Conservation (phyloP, 1,140 invertebrate species). For the Leptinotarsa undecemlineata region DNA sequence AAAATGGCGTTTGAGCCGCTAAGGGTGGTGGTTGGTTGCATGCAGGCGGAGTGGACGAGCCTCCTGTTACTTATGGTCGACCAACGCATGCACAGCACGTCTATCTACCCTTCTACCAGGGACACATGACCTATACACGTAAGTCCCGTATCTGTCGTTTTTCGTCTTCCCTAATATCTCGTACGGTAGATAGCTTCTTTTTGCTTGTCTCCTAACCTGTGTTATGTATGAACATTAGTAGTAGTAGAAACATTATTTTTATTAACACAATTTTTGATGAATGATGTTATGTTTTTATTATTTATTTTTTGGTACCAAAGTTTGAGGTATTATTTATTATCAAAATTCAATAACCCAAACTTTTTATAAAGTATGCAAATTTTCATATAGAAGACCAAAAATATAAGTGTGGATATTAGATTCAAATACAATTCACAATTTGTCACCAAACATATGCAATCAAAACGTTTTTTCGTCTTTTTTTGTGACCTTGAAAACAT, state of each 20-base stretch:
- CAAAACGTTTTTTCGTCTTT: too few species aligned
- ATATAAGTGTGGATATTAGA: too few species aligned
- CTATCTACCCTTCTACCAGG: constrained; percentile 79
- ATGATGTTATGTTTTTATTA: constrained; percentile 1
- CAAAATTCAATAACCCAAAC: too few species aligned
- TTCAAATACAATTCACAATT: too few species aligned
- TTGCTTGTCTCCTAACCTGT: constrained; percentile 28
- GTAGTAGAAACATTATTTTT: too few species aligned
- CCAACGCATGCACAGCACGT: constrained; percentile 77
- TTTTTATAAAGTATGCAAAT: too few species aligned
- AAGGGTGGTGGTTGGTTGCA: constrained; percentile 52
- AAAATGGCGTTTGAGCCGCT: constrained; percentile 11
- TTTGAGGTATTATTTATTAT: too few species aligned
- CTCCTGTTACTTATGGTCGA: constrained; percentile 61
- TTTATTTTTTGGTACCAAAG: not conserved
- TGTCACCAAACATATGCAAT: too few species aligned
- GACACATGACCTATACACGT: constrained; percentile 76
- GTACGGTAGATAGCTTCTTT: constrained; percentile 32
- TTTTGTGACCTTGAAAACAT: too few species aligned
- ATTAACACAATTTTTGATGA: not conserved
- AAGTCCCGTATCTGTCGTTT: constrained; percentile 60
- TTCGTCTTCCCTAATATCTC: not conserved
- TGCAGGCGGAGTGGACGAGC: constrained; percentile 55
- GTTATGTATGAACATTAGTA: too few species aligned
- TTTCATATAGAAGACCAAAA: too few species aligned